A percentile compares a stretch with the other conserved stretches of the same genome.
These are phyloP conservation scores for Cyprinodon diabolis DNA, from an alignment of 2,797 vertebrate genomes.

Conservation along the genomic window DNA sequence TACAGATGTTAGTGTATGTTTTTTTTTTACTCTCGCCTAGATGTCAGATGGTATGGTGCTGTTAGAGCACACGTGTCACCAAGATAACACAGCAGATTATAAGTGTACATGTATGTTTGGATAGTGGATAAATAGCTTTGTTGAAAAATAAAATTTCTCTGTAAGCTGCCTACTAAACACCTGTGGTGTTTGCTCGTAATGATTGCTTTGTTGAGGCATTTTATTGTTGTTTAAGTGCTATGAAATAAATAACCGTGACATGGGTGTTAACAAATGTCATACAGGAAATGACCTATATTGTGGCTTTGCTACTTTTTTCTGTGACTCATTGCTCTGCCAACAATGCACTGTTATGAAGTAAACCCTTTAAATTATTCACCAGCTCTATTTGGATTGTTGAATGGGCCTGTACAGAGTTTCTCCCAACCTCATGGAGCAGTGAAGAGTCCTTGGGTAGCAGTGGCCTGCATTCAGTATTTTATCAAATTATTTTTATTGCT, in stretches of 20 bases:
- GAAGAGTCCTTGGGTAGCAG: constrained; percentile 20
- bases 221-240: background rate
- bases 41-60: constrained; percentile 21
- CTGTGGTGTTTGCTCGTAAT: background rate
- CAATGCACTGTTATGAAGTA: constrained; percentile 50
- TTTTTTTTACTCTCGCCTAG: constrained; percentile 11
- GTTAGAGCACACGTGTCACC: constrained; percentile 22
- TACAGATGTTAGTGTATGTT: constrained; percentile 13
- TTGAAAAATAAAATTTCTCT: constrained; percentile 38
- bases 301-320: constrained; percentile 23
- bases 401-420: constrained; percentile 55
- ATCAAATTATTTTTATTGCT: constrained; percentile 3
- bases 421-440: constrained; percentile 17
- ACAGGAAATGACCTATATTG: constrained; percentile 14
- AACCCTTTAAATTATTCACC: constrained; percentile 73
- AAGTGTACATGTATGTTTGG: constrained; percentile 1
- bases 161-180: background rate
- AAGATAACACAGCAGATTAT: constrained; percentile 12
- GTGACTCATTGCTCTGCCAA: constrained; percentile 42
- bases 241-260: constrained; percentile 6
- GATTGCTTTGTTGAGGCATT: constrained; percentile 11
- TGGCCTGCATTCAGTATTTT: constrained; percentile 11
- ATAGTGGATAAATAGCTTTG: constrained; percentile 29
- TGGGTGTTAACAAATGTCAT: constrained; percentile 8
- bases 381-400: constrained; percentile 62